Evolutionary conservation across 2,113 vertebrate species (phyloP), one percentile per base, ranked within the genome.

Genomic region (Parus major): DNA sequence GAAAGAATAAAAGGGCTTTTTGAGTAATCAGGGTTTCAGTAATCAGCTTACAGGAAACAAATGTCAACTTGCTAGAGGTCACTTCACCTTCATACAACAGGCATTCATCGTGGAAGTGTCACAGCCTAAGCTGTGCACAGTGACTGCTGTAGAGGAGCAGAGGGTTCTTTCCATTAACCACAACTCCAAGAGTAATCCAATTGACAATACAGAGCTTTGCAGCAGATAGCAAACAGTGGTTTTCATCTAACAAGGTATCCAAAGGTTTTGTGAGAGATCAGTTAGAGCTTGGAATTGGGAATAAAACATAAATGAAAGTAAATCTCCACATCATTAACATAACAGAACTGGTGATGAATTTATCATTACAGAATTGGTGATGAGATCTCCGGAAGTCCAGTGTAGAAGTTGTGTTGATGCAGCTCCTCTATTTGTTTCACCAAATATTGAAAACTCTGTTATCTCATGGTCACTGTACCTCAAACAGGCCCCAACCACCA

Each of bases 31-130:
- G 53, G 20, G 22, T 91, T 87, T 79, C 77, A 49, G 70, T 49
- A 75, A 85, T n/a, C 60, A 91, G 49, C 57, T 95, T 64, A 71
- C 35, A 76, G 78, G 69, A 91, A 79, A 75, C 36, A 91, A 95
- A 77, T 59, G 57, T 56, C 41, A 64, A 24, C 46, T 80, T 92
- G 22, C 29, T 71, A 56, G 84, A 79, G 78, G 73, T 71, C 77
- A 75, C 29, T 75, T 82, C 60, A 77, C 82, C 49, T 95, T 55
- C 20, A 2, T 28, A 23, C 5, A 1, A 31, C 27, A 53, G 36
- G 16, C 9, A 0, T 59, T 76, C 31, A 33, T 28, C 14, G 19
- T 4, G 1, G 27, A 86, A 57, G 10, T 72, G 31, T 78, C 68
- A 60, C 19, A 57, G 23, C 1, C 47, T 81, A 27, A 49, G 18